Conservation (phyloP, 2,888 invertebrate genomes). For the Ormyrus thymus region DNA sequence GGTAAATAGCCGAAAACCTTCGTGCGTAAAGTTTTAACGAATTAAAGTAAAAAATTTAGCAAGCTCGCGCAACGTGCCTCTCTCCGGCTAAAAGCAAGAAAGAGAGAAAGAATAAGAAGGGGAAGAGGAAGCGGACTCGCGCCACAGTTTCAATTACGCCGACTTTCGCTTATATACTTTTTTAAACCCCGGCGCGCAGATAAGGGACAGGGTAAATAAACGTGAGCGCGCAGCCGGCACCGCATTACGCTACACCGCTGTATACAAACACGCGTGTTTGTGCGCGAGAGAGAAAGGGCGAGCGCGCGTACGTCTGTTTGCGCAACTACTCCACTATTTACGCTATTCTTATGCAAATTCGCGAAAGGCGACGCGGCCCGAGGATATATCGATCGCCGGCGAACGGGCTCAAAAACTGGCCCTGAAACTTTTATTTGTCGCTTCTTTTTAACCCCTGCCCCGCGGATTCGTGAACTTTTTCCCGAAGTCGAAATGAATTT, state of each 20-base stretch:
- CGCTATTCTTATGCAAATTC: conserved; percentile 26
- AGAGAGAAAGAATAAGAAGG: background rate
- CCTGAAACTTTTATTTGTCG: background rate
- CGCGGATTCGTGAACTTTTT: background rate
- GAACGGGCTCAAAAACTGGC: background rate
- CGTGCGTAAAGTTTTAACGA: conserved; percentile 48
- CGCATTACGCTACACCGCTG: too few relatives aligned
- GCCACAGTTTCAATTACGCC: conserved; percentile 44
- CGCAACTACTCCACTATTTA: background rate
- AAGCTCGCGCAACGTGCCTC: background rate
- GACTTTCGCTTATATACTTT: conserved; percentile 29
- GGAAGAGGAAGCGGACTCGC: background rate
- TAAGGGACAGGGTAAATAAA: conserved; percentile 15
- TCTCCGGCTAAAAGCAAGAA: background rate
- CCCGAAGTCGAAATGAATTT: conserved; percentile 9
- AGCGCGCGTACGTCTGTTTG: background rate
- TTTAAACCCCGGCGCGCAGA: conserved; percentile 13
- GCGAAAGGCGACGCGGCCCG: background rate
- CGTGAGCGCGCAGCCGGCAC: background rate
- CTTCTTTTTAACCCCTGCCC: background rate
- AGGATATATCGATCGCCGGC: conserved; percentile 11
- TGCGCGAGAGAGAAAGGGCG: background rate
- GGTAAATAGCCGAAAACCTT: conserved; percentile 39
- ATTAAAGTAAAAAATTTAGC: conserved; percentile 28
- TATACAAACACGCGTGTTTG: too few relatives aligned